Evolutionary conservation across 2,888 invertebrate species (phyloP).

Genomic region (Agrotis puta): DNA sequence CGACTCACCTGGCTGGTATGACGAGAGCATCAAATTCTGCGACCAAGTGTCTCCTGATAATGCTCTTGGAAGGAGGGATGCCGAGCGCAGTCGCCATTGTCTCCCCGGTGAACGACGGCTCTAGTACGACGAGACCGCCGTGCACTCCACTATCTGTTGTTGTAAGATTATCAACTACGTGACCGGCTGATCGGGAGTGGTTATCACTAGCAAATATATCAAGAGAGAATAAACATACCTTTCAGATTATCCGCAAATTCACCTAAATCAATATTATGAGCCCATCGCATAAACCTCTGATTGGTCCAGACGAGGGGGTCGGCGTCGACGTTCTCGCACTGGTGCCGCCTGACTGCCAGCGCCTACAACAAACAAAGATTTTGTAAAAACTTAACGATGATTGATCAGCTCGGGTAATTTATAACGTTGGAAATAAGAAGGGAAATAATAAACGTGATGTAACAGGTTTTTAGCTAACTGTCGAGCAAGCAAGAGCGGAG

Average conservation of each 20-base stretch:
- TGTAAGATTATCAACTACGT: constrained; percentile 50
- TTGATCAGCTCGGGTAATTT: constrained; percentile 72
- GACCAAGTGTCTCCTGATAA: constrained; percentile 97
- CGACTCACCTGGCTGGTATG: constrained; percentile 96
- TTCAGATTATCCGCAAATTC: constrained; percentile 98
- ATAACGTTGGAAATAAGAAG: constrained; percentile 68
- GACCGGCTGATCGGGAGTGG: constrained; percentile 12
- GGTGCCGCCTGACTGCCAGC: constrained; percentile 96
- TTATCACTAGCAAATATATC: constrained; percentile 41
- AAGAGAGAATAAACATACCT: constrained; percentile 89
- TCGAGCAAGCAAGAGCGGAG: constrained; percentile 64
- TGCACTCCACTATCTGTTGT: constrained; percentile 97
- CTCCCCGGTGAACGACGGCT: constrained; percentile 98
- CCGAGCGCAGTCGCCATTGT: constrained; percentile 98
- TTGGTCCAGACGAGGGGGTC: constrained; percentile 99
- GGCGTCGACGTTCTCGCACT: constrained; percentile 96
- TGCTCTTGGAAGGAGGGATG: constrained; percentile 97
- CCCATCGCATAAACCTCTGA: constrained; percentile 98
- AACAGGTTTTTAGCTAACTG: constrained; percentile 76
- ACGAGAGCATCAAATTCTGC: constrained; percentile 97
- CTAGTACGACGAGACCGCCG: constrained; percentile 97
- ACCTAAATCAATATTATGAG: constrained; percentile 97
- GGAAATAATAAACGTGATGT: constrained; percentile 72
- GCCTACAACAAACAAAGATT: constrained; percentile 90
- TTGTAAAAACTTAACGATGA: constrained; percentile 69